Conservation (phyloP, 2,888 invertebrate genomes). For the Temnothorax rugatulus region DNA sequence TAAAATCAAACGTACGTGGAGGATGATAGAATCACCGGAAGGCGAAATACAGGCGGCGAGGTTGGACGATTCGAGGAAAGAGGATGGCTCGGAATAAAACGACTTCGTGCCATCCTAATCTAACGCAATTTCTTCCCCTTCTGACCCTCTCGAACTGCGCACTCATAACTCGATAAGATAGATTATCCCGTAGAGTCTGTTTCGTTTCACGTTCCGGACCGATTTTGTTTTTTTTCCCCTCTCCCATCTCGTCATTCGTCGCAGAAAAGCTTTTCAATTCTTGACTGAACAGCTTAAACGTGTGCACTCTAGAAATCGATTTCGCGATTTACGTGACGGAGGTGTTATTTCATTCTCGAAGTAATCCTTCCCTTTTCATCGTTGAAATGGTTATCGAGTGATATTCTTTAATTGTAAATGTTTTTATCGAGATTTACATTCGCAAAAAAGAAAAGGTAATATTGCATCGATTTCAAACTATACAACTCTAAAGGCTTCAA, state of each 20-base stretch:
- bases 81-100: conserved; percentile 53
- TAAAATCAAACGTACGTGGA: conserved; percentile 44
- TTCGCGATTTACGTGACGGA: conserved; percentile 1
- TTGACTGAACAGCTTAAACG: conserved; percentile 28
- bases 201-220: conserved; percentile 40
- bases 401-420: background rate
- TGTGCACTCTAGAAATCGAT: conserved; percentile 20
- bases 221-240: conserved; percentile 14
- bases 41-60: conserved; percentile 15
- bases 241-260: background rate
- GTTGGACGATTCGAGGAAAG: conserved; percentile 34
- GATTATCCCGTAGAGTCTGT: conserved; percentile 61
- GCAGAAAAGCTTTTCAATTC: conserved; percentile 15
- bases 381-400: background rate
- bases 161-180: conserved; percentile 53
- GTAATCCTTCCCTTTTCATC: background rate
- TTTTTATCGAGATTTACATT: background rate
- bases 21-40: conserved; percentile 5
- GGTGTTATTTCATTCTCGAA: background rate
- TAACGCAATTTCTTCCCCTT: conserved; percentile 70
- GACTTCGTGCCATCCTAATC: conserved; percentile 59
- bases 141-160: conserved; percentile 47
- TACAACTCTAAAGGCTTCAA: background rate
- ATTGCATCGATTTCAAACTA: background rate
- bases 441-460: background rate